Base-by-base conservation (phyloP, 1,140 invertebrate genomes). In the Drosophila lacteicornis region DNA sequence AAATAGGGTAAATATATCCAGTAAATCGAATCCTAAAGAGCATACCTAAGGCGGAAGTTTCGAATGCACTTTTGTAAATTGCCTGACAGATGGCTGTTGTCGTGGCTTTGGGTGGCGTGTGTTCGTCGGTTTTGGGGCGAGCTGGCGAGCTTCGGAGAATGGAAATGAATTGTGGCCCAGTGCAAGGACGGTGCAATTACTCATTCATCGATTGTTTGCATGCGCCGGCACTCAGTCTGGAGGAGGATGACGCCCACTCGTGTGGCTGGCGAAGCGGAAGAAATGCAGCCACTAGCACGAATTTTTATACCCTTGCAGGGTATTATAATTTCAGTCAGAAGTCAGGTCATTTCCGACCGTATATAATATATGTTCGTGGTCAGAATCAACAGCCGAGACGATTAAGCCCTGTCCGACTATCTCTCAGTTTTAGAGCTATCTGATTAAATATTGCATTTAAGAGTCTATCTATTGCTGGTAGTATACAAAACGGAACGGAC, bases 151-250 rank as follows among this genome's bases (percentile, higher is more conserved):
- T 33, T 46, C 42, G 50, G 43, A 7, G 27, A 59, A 19, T 42
- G 45, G 22, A 17, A 71, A 57, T 71, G 46, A 43, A 65, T 63
- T 60, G 66, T 62, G 50, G 61, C 38, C 40, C 30, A 17, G 17
- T 67, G 58, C 62, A 91, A 87, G 82, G 80, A 66, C 75, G 51
- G 36, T 62, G 75, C 55, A 79, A 91, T 91, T 91, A 87, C 75
- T 91, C 77, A 81, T 87, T 81, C 75, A 91, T 91, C 83, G 87
- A 91, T 91, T 91, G 77, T 74, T 75, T 68, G 58, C 68, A 77
- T 73, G 63, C 49, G 46, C 15, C 30, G 40, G 51, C 38, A 45
- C 49, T 47, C 62, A 58, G 38, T 27, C 57, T 63, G 22, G 40
- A 36, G 59, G 7, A 43, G 27, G 43, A 33, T 22, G 12, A 22